Percentiles rank a stretch among this genome's conserved stretches.
phyloP scores from a whole-genome alignment of 2,888 invertebrate species.

The Sicus ferrugineus region DNA sequence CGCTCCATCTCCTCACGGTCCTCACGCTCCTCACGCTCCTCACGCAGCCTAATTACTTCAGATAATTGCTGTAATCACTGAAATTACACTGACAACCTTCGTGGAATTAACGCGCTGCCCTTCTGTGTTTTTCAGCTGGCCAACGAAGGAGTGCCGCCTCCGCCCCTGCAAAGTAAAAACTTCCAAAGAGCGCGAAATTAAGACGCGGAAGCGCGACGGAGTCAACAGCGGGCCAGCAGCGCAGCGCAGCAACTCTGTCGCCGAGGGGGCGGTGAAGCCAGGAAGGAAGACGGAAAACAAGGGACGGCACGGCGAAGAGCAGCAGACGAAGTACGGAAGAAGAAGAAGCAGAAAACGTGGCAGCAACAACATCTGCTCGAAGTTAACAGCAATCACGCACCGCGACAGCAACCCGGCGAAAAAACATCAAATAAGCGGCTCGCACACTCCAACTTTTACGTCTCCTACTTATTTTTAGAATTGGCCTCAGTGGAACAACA shows the following conservation, averaged over 20 bases:
- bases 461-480: slow-evolving; percentile 27
- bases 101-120: slow-evolving; percentile 15
- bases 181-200: slow-evolving; percentile 57
- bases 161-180: slow-evolving; percentile 55
- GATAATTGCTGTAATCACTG: slow-evolving; percentile 13
- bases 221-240: no score
- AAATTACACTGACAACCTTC: slow-evolving; percentile 23
- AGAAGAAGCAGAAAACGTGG: slow-evolving; percentile 23
- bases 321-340: neutral
- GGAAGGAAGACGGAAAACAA: neutral
- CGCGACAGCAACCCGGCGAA: slow-evolving; percentile 25
- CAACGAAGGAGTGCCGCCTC: slow-evolving; percentile 53
- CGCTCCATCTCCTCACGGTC: neutral
- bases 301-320: neutral
- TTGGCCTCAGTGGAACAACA: slow-evolving; percentile 12
- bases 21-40: neutral
- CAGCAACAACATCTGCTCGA: slow-evolving; percentile 37
- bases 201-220: slow-evolving; percentile 32
- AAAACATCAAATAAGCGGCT: slow-evolving; percentile 22
- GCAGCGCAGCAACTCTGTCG: no score
- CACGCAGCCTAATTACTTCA: neutral
- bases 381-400: slow-evolving; percentile 37
- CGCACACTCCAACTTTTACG: slow-evolving; percentile 10
- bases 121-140: slow-evolving; percentile 46
- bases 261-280: neutral